Evolutionary conservation across 2,888 invertebrate species (phyloP).

Genomic region (Acleris laterana): DNA sequence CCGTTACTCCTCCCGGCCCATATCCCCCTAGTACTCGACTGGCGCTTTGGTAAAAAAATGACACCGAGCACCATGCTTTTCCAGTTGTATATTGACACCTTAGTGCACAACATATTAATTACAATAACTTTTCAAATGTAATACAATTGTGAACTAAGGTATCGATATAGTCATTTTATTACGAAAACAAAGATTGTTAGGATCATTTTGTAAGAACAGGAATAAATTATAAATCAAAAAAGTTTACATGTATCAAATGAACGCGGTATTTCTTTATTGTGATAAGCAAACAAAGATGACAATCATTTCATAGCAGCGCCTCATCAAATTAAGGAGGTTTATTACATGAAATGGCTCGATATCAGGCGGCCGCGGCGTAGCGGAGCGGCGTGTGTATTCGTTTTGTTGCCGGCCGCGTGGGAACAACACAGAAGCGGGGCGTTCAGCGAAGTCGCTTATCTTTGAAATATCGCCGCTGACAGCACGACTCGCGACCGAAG

Average conservation of each 20-base stretch:
- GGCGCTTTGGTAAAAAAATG: slow-evolving; percentile 30
- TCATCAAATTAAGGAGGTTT: slow-evolving; percentile 36
- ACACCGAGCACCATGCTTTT: slow-evolving; percentile 1
- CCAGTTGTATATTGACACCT: too few relatives aligned
- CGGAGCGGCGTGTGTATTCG: slow-evolving; percentile 41
- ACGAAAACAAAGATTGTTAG: neutral
- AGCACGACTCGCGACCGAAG: slow-evolving; percentile 57
- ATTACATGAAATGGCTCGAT: slow-evolving; percentile 52
- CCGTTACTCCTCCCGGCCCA: slow-evolving; percentile 66
- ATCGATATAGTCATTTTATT: neutral
- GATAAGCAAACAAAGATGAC: slow-evolving; percentile 13
- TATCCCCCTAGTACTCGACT: slow-evolving; percentile 51
- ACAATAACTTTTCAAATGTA: too few relatives aligned
- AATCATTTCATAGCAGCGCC: slow-evolving; percentile 19
- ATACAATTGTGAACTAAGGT: too few relatives aligned
- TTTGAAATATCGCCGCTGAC: slow-evolving; percentile 74
- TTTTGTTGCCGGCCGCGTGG: slow-evolving; percentile 57
- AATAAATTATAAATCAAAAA: neutral
- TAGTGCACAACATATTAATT: too few relatives aligned
- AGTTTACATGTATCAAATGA: neutral
- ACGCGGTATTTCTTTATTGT: neutral
- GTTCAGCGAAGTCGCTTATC: slow-evolving; percentile 67
- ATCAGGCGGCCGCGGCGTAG: slow-evolving; percentile 30
- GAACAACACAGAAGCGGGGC: slow-evolving; percentile 61
- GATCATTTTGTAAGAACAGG: neutral